Base-by-base conservation (phyloP, 2,888 invertebrate species). In the Trachelus troglodyta region DNA sequence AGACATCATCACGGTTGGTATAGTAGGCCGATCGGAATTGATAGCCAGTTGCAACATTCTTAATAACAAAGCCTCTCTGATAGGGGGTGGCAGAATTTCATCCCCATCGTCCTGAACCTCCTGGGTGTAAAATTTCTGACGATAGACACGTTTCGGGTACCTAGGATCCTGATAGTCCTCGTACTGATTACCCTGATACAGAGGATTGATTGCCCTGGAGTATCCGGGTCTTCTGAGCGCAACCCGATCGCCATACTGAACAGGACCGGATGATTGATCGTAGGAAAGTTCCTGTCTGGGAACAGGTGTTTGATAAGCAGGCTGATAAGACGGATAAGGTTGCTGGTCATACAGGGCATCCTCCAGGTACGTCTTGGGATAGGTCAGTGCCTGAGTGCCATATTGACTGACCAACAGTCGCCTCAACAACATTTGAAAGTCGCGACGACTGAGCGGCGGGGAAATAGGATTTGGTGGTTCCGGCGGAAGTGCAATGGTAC, bases 1-100 rank as follows among this genome's bases (percentile, higher is more conserved):
- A 2, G 93, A 91, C 68, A 86, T 80, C 4, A 86, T 80, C 76
- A 84, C 80, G 1, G 86, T 73, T 3, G 88, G 79, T 69, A 81
- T 74, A 3, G 77, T 76, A 0, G 86, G 85, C 56, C 92, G 88
- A 74, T 94, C 94, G 11, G 94, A 94, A 88, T 95, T 95, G 82
- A 96, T 95, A 0, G 95, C 95, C 79, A 96, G 89, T 87, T 96
- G 94, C 40, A 96, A 91, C 96, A 96, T 96, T 86, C 95, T 94
- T 85, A 95, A 89, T 12, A 96, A 90, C 69, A 96, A 91, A 87
- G 95, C 95, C 89, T 96, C 96, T 79, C 96, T 92, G 31, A 96
- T 94, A 79, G 95, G 95, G 0, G 95, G 93, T 23, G 96, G 96
- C 31, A 96, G 89, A 84, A 94, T 95, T 82, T 95, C 94, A 11